These are phyloP conservation scores for Catocala sponsa DNA, from an alignment of 2,888 invertebrate species.

Conservation along the genomic window DNA sequence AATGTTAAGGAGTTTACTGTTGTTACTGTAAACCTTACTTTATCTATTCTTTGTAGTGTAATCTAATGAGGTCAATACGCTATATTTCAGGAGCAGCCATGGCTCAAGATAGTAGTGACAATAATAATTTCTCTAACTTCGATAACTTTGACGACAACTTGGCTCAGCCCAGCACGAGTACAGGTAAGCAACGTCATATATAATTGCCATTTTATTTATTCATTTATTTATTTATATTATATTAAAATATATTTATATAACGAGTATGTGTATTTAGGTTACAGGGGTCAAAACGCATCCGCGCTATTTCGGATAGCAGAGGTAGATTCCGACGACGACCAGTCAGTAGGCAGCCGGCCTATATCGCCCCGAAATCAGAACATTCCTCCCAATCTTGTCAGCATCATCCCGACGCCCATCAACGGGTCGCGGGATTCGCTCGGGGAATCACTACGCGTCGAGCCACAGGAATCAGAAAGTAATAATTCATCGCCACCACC, in stretches of 20 bases:
- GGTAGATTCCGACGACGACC: conserved; percentile 90
- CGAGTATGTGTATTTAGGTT: conserved; percentile 62
- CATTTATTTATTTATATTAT: too few species aligned
- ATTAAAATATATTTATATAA: too few species aligned
- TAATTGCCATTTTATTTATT: too few species aligned
- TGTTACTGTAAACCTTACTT: too few species aligned
- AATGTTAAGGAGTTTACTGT: too few species aligned
- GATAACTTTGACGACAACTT: conserved; percentile 79
- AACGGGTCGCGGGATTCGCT: conserved; percentile 86
- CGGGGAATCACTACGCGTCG: conserved; percentile 72
- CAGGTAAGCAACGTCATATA: conserved; percentile 72
- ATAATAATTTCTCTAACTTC: conserved; percentile 66
- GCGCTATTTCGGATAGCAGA: conserved; percentile 85
- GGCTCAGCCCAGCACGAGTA: conserved; percentile 90
- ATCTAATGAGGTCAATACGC: neutral
- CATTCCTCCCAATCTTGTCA: conserved; percentile 81
- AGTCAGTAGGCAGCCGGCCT: conserved; percentile 77
- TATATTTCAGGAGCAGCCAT: conserved; percentile 63
- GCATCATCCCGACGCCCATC: conserved; percentile 88
- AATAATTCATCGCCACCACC: conserved; percentile 61
- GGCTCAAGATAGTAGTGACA: conserved; percentile 73
- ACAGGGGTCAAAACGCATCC: conserved; percentile 79
- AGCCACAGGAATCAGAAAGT: conserved; percentile 63
- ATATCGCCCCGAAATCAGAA: conserved; percentile 72
- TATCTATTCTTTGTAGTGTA: too few species aligned